Percentiles rank a stretch among this genome's conserved stretches.
phyloP scores from a whole-genome alignment of 2,113 vertebrate species.

The Orycteropus afer region DNA sequence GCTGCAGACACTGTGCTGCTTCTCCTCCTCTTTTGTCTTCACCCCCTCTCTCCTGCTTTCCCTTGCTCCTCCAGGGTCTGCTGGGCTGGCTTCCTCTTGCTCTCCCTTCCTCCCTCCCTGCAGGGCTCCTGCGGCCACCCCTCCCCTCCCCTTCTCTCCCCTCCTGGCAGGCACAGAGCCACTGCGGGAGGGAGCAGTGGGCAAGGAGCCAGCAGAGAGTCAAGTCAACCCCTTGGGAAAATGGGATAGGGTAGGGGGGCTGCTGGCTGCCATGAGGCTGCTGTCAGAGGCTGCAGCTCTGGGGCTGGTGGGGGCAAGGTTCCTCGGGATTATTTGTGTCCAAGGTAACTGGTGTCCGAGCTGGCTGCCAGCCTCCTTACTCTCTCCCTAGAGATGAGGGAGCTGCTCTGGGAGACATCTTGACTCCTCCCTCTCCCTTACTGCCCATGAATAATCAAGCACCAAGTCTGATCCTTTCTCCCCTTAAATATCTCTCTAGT shows the following conservation, averaged over 20 bases:
- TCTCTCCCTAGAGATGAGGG: slow-evolving; percentile 47
- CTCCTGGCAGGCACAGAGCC: slow-evolving; percentile 36
- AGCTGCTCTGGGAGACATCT: slow-evolving; percentile 29
- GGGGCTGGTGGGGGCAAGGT: background rate
- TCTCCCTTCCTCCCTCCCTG: background rate
- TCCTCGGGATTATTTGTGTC: slow-evolving; percentile 64
- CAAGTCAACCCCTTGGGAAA: slow-evolving; percentile 69
- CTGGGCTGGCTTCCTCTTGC: background rate
- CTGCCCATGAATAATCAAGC: slow-evolving; percentile 12
- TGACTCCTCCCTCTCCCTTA: slow-evolving; percentile 11
- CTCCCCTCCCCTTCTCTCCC: background rate
- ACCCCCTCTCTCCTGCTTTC: background rate
- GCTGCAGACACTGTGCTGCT: background rate
- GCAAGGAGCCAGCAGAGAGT: slow-evolving; percentile 63
- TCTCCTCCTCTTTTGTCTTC: background rate
- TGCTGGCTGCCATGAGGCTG: background rate
- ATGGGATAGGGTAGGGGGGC: background rate
- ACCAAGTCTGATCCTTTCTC: slow-evolving; percentile 36
- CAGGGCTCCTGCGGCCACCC: background rate
- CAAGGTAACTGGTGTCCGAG: slow-evolving; percentile 68
- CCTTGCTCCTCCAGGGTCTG: background rate
- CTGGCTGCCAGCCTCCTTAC: slow-evolving; percentile 48
- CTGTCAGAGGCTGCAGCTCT: slow-evolving; percentile 57
- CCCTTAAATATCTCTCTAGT: background rate
- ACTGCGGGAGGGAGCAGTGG: slow-evolving; percentile 59